Base-by-base conservation (phyloP, 2,888 invertebrate genomes). In the Andrena haemorrhoa region DNA sequence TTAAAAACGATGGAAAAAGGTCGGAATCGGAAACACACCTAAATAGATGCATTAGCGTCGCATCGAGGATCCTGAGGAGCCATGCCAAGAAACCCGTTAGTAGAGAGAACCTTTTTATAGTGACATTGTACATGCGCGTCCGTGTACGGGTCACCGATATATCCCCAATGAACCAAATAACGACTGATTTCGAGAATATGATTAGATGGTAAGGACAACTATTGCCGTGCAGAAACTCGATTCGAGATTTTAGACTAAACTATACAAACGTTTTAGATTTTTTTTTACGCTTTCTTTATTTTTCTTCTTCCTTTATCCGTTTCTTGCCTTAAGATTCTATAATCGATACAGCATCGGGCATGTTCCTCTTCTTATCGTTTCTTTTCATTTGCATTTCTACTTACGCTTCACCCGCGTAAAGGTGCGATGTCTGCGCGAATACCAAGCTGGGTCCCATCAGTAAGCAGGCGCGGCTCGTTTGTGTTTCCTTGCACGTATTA, bases 161-260 rank as follows among this genome's bases (percentile, higher is more conserved):
- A 84, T 76, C 87, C 86, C 79, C 84, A 87, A 90, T 84, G 87
- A 89, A 90, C 89, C 89, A 90, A 91, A 91, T 90, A 90, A 89
- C 87, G 89, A 90, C 90, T 91, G 90, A 90, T 88, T 90, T 89
- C 75, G 85, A 84, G 80, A 85, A 76, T 82, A 84, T 84, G 83
- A 84, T 69, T 86, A 84, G 82, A 74, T 56, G 35, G 56, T 75
- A 81, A 77, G 80, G 61, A 56, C 12, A 61, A 64, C 33, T 20
- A 56, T 26, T 53, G n/a, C 56, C 12, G 68, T 26, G 47, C 63
- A 12, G 35, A 12, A 35, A 56, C 8, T 33, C 23, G 12, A 23
- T 8, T 49, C 70, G 23, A 60, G 47, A 26, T 41, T 53, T 41
- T 29, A 73, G 8, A 64, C 10, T 68, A 58, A 31, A 56, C 58